A percentile compares a stretch with the other conserved stretches of the same genome.
Evolutionary conservation across 2,113 vertebrate species (phyloP).

Genomic region (Solea senegalensis): DNA sequence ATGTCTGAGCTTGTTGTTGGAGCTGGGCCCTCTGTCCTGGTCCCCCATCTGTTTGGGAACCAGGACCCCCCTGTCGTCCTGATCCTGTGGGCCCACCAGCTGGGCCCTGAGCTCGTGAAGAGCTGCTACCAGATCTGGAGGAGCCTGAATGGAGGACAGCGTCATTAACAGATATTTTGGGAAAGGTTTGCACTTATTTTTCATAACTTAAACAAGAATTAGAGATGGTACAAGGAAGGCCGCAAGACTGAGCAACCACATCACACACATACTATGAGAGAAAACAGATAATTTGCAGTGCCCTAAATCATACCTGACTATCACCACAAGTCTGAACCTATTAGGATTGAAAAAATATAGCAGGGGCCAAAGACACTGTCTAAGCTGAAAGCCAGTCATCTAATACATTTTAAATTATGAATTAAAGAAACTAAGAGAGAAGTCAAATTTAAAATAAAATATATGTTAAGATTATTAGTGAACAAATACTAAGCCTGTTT

Average conservation of each 20-base stretch:
- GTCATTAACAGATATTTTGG: not conserved
- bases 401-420: too few species aligned
- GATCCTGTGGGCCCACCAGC: slow-evolving; percentile 62
- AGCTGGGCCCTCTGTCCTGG: slow-evolving; percentile 80
- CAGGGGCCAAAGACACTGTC: too few species aligned
- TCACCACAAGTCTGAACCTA: too few species aligned
- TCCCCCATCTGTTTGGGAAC: slow-evolving; percentile 69
- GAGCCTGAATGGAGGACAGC: slow-evolving; percentile 47
- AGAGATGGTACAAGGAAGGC: not conserved
- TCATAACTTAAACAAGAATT: slow-evolving; percentile 3
- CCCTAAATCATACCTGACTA: too few species aligned
- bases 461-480: too few species aligned
- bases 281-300: not conserved
- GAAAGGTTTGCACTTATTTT: not conserved
- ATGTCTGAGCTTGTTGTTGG: slow-evolving; percentile 76
- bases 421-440: too few species aligned
- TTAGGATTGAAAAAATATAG: too few species aligned
- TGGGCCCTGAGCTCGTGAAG: slow-evolving; percentile 61
- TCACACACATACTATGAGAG: not conserved
- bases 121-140: slow-evolving; percentile 69
- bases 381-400: too few species aligned
- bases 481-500: too few species aligned
- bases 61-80: slow-evolving; percentile 67
- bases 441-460: too few species aligned
- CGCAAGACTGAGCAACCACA: not conserved